Evolutionary conservation across 2,888 invertebrate genomes (phyloP).

Genomic region (Agriopis marginaria): DNA sequence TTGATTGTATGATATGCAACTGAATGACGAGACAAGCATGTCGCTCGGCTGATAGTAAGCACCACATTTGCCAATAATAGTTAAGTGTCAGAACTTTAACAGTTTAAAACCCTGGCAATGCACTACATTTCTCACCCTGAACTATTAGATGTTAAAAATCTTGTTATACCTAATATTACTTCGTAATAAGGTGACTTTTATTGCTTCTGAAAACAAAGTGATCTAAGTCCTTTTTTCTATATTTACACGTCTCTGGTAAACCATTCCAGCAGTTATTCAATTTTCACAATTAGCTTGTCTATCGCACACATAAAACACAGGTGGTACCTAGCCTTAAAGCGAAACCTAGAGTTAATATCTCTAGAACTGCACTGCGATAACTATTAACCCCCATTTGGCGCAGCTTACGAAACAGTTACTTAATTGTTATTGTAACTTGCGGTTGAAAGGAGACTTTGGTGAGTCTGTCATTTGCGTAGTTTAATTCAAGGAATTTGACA

Average conservation of each 20-base stretch:
- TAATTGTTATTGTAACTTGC: neutral
- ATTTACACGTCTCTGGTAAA: neutral
- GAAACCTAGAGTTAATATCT: constrained; percentile 24
- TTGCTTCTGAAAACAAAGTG: neutral
- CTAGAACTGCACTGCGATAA: constrained; percentile 27
- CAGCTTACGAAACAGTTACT: constrained; percentile 1
- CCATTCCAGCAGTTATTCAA: neutral
- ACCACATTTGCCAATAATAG: too few species aligned
- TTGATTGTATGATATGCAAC: too few species aligned
- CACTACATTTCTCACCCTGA: too few species aligned
- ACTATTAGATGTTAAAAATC: too few species aligned
- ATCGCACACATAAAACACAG: constrained; percentile 18
- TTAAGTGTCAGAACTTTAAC: too few species aligned
- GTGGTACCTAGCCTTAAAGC: constrained; percentile 8
- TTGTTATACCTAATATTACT: too few species aligned
- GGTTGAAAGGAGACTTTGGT: neutral
- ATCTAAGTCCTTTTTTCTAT: neutral
- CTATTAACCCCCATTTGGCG: constrained; percentile 11
- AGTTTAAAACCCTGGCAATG: too few species aligned
- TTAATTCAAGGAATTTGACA: too few species aligned
- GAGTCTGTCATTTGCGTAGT: too few species aligned
- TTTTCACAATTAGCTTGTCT: neutral
- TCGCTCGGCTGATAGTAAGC: too few species aligned
- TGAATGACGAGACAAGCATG: too few species aligned
- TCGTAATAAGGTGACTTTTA: neutral